A percentile compares a stretch with the other conserved stretches of the same genome.
Evolutionary conservation across 1,140 invertebrate genomes (phyloP).

Genomic region (Heliothis virescens): DNA sequence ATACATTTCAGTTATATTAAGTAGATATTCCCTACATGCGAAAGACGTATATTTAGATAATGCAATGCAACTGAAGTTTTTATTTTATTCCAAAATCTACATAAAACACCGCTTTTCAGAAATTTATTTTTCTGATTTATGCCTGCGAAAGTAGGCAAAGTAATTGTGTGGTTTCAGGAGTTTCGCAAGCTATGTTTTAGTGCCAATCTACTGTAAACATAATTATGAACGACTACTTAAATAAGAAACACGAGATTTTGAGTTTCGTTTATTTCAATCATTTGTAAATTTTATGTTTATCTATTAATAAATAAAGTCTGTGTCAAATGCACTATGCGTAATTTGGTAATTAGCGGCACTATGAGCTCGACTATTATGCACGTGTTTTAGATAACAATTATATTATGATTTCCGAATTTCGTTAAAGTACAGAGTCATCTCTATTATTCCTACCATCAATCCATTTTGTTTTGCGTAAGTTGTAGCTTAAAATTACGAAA

Average conservation of each 20-base stretch:
- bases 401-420: constrained; percentile 1
- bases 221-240: constrained; percentile 39
- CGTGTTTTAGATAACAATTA: background rate
- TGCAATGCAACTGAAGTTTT: background rate
- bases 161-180: background rate
- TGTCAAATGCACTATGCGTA: constrained; percentile 3
- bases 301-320: constrained; percentile 1
- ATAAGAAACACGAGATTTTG: constrained; percentile 46
- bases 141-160: background rate
- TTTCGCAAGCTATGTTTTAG: constrained; percentile 29
- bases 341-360: constrained; percentile 15
- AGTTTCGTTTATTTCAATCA: constrained; percentile 37
- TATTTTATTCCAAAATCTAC: background rate
- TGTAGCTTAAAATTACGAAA: constrained; percentile 44
- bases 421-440: constrained; percentile 11
- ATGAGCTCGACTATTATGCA: background rate
- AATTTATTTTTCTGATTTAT: background rate
- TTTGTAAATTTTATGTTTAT: constrained; percentile 36
- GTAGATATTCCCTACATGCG: background rate
- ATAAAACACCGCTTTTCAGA: constrained; percentile 1
- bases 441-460: background rate
- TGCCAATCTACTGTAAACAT: constrained; percentile 18
- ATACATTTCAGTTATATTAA: background rate
- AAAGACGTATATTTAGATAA: background rate
- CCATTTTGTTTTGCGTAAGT: constrained; percentile 4